These are phyloP conservation scores for Bathynomus jamesi DNA, from an alignment of 1,140 invertebrate genomes.

Conservation along the genomic window DNA sequence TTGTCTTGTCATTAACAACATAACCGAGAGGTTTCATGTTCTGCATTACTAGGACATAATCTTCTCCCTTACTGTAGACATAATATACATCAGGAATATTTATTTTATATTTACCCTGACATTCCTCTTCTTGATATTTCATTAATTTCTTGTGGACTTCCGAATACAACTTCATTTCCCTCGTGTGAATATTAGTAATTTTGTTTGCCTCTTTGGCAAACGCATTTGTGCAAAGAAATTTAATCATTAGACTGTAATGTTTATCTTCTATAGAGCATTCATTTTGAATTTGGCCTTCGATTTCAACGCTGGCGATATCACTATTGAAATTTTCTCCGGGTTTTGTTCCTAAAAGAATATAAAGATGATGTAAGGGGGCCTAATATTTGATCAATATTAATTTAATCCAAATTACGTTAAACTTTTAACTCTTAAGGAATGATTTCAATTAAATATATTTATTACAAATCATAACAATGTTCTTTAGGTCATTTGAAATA, in stretches of 20 bases:
- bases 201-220: neutral
- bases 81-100: neutral
- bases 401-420: no score
- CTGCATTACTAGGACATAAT: neutral
- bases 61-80: neutral
- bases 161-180: neutral
- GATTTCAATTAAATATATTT: no score
- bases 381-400: no score
- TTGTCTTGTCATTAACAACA: neutral
- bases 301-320: neutral
- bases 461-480: no score
- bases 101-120: neutral
- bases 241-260: neutral
- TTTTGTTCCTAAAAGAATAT: neutral
- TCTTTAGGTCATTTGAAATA: no score
- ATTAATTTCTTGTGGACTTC: neutral
- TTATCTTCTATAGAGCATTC: neutral
- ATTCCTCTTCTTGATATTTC: neutral
- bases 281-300: neutral
- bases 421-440: no score
- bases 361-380: no score
- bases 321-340: slow-evolving; percentile 2
- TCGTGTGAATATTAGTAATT: neutral
- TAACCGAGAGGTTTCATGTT: neutral
- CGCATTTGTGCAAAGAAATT: neutral